Percentiles rank a stretch among this genome's conserved stretches.
These are phyloP conservation scores for Cavia porcellus DNA, from an alignment of 2,113 vertebrate genomes.

Conservation along the genomic window DNA sequence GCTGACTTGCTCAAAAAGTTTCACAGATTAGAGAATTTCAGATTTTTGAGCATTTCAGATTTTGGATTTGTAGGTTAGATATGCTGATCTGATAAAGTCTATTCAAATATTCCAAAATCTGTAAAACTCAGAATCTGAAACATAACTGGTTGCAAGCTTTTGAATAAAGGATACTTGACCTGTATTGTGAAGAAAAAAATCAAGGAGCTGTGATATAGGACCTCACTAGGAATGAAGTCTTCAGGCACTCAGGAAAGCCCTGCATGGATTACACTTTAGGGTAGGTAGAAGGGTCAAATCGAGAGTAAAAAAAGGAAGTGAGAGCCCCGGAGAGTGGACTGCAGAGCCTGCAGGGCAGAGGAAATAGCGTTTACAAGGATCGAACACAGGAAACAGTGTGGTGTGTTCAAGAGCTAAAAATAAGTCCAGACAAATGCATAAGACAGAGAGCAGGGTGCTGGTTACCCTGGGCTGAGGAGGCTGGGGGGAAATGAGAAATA, in stretches of 20 bases:
- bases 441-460: background rate
- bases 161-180: too few relatives aligned
- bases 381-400: background rate
- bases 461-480: background rate
- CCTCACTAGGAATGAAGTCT: background rate
- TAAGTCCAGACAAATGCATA: slow-evolving; percentile 20
- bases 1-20: background rate
- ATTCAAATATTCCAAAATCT: background rate
- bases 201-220: background rate
- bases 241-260: background rate
- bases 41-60: background rate
- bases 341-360: background rate
- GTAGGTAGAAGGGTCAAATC: background rate
- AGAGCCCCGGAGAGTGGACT: background rate
- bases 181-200: background rate
- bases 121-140: background rate
- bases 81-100: background rate
- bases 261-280: background rate
- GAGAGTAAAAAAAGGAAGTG: background rate
- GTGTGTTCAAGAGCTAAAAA: slow-evolving; percentile 15
- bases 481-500: background rate
- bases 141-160: background rate
- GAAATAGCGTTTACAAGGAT: background rate
- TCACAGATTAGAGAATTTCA: background rate
- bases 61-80: background rate